Base-by-base conservation (phyloP, 2,797 vertebrate species). In the Hipposideros larvatus region DNA sequence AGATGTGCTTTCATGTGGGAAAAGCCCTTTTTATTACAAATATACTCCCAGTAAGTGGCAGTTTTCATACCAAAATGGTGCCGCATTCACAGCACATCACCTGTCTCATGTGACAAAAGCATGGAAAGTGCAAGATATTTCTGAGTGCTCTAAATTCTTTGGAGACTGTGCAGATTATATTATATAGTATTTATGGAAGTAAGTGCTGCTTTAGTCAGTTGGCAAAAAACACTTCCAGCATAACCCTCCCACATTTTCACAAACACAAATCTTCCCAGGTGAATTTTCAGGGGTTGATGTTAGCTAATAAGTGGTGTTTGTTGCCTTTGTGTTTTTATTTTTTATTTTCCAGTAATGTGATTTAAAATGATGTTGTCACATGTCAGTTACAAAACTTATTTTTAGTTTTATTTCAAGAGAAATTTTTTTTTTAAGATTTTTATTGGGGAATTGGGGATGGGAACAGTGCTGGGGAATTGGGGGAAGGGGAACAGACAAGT, bases 21-120 rank as follows among this genome's bases (percentile, higher is more conserved):
- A 96, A 91, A 94, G 41, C 31, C 80, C 80, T 92, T 89, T 94
- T 96, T 87, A 94, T 95, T 87, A 78, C 53, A 96, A 94, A 96
- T 90, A 93, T 84, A 68, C 66, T 94, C 31, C 41, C n/a, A 51
- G 22, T 87, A 96, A 96, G 90, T 95, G 87, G 55, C 73, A 95
- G 94, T 94, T 95, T 97, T 94, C 79, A 77, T 94, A 85, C 43
- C 91, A 95, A 93, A 97, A 95, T 96, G 96, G 86, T 94, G 61
- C 78, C 34, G 14, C 75, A 34, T 93, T 96, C 90, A 68, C 57
- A 87, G 28, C 86, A 83, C 73, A 53, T 90, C 63, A 86, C 88
- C 88, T 95, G 77, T 91, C 82, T 91, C 87, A 18, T 71, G 63
- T 85, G 68, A 96, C 94, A 96, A 85, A 96, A 96, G 77, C 34